Base-by-base conservation (phyloP, 2,797 vertebrate genomes). In the Sebastes taczanowskii region DNA sequence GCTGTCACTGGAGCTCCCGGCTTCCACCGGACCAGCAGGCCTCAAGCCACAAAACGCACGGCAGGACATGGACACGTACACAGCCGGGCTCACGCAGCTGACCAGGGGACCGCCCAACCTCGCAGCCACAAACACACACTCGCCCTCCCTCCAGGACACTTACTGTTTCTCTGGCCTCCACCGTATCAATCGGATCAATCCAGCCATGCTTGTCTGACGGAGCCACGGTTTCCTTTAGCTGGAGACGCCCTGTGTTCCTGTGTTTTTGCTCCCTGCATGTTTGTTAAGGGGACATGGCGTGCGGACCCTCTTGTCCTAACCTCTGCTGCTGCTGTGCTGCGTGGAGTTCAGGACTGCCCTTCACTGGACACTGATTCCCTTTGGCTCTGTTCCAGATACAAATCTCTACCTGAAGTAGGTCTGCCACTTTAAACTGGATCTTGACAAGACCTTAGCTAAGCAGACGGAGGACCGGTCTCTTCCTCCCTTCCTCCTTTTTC, bases 151-250 rank as follows among this genome's bases (percentile, higher is more conserved):
- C 46, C 74, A n/a, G 71, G 82, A 83, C 70, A 3, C 78, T 79
- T 64, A 74, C 89, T 63, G 73, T 75, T 81, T 61, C 67, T 79
- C 83, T 22, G 20, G 71, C 80, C 73, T 81, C 76, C 80, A 46
- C 84, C 82, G 69, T 86, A 90, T 93, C 93, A 88, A 83, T 92
- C n/a, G 94, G 92, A 94, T 94, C 90, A 85, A 81, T 91, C 78
- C 86, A 18, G 78, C 78, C 86, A 78, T 35, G 90, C 92, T 89
- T 23, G 75, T 86, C 89, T 86, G 81, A 88, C 76, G 76, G 88
- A 90, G 83, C 88, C 75, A 30, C 11, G 16, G 79, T 83, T 89
- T 89, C 42, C 74, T 78, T 68, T n/a, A 78, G 74, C 85, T 10
- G 82, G 88, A 91, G 83, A 88, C 87, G 82, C 84, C 88, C 85